phyloP scores from a whole-genome alignment of 2,113 vertebrate species.

The Phoxinus phoxinus region DNA sequence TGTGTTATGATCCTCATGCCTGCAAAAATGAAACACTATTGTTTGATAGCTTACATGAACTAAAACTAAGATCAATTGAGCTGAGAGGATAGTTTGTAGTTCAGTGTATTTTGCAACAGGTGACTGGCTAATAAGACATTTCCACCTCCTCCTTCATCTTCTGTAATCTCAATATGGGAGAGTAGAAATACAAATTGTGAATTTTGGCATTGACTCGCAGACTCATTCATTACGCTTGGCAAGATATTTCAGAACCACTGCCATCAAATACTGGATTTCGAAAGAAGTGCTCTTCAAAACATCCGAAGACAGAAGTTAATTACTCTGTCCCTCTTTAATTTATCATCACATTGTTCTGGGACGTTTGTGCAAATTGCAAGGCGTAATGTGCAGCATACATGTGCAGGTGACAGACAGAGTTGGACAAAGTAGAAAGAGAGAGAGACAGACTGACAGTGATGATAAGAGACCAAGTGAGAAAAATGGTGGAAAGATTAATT shows the following conservation, averaged over 20 bases:
- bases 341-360: constrained; percentile 6
- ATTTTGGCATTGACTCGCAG: not conserved
- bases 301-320: not conserved
- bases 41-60: not conserved
- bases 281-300: not conserved
- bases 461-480: not conserved
- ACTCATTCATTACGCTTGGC: not conserved
- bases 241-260: not conserved
- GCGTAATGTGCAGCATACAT: not conserved
- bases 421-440: not conserved
- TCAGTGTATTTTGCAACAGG: not conserved
- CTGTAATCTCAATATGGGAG: not conserved
- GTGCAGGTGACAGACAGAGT: not conserved
- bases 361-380: not conserved
- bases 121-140: not conserved
- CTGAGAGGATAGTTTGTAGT: not conserved
- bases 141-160: not conserved
- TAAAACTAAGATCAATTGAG: not conserved
- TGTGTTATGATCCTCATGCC: not conserved
- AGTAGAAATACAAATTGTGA: not conserved
- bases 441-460: not conserved
- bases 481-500: not conserved
- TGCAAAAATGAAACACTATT: not conserved
- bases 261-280: not conserved
- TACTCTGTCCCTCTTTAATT: not conserved